Conservation (phyloP, 2,113 vertebrate species). For the Leptobrachium ailaonicum region DNA sequence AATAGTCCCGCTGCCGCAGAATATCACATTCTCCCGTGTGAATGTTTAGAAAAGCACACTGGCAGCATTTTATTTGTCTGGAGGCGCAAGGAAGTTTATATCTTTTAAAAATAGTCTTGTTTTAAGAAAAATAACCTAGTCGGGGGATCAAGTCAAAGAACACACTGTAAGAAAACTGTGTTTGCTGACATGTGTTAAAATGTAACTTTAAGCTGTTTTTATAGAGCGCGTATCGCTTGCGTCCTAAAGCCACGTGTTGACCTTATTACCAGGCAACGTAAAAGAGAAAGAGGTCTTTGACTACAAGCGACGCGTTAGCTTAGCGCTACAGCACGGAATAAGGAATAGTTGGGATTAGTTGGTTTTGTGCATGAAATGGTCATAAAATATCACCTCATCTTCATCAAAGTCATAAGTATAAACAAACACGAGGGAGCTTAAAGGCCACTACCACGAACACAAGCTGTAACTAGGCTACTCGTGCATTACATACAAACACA, state of each 20-base stretch:
- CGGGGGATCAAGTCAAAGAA: constrained; percentile 28
- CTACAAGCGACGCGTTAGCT: constrained; percentile 9
- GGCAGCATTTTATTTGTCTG: constrained; percentile 38
- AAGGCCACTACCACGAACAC: too few species aligned
- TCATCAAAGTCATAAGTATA: too few species aligned
- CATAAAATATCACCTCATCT: too few species aligned
- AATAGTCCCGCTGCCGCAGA: background rate
- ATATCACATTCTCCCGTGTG: constrained; percentile 20
- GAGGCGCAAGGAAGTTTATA: constrained; percentile 25
- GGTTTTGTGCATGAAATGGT: too few species aligned
- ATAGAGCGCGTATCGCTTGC: background rate
- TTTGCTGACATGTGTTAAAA: constrained; percentile 37
- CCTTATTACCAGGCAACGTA: background rate
- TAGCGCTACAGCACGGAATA: constrained; percentile 7
- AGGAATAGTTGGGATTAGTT: background rate
- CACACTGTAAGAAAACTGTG: constrained; percentile 20
- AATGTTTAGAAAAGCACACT: constrained; percentile 21
- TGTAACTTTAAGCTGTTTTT: constrained; percentile 19
- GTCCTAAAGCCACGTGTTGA: constrained; percentile 10
- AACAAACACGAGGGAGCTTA: too few species aligned
- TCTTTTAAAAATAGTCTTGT: constrained; percentile 5
- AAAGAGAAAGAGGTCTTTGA: constrained; percentile 38
- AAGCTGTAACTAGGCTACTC: too few species aligned
- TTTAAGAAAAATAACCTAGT: constrained; percentile 37
- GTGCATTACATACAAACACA: too few species aligned